These are phyloP conservation scores for Molanna angustata DNA, from an alignment of 2,888 invertebrate species.

Conservation along the genomic window DNA sequence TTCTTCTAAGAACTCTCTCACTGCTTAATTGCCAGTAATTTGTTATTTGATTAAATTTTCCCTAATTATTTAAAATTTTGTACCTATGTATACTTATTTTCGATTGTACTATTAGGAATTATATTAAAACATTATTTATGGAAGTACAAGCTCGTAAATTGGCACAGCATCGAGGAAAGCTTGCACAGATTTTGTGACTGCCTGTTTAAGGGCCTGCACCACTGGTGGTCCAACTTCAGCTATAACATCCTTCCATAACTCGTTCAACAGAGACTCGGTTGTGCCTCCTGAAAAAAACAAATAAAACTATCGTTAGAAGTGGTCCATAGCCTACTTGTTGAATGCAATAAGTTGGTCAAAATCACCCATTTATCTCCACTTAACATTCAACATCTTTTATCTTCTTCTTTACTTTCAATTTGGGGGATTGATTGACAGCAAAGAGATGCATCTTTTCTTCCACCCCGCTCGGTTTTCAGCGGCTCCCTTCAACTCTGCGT, in stretches of 20 bases:
- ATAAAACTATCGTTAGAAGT: neutral
- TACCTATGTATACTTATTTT: no score
- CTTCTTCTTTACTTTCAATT: neutral
- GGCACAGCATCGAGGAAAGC: slow-evolving; percentile 18
- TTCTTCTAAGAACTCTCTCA: no score
- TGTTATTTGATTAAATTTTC: no score
- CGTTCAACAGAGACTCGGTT: slow-evolving; percentile 25
- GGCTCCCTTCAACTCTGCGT: no score
- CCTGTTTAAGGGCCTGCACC: slow-evolving; percentile 11
- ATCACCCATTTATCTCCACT: neutral
- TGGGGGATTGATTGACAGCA: no score
- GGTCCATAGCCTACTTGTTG: neutral
- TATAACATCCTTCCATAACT: slow-evolving; percentile 26
- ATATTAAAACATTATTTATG: no score
- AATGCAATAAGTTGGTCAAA: neutral
- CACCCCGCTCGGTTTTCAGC: no score
- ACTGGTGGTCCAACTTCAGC: slow-evolving; percentile 26
- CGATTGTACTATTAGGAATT: no score
- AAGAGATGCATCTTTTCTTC: no score
- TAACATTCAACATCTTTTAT: neutral
- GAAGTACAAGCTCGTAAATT: slow-evolving; percentile 20
- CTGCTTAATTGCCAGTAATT: no score
- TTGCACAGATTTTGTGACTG: slow-evolving; percentile 16
- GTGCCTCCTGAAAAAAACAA: slow-evolving; percentile 21
- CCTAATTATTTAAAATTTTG: no score